These are phyloP conservation scores for Exephanes ischioxanthus DNA, from an alignment of 2,888 invertebrate genomes.

Conservation along the genomic window DNA sequence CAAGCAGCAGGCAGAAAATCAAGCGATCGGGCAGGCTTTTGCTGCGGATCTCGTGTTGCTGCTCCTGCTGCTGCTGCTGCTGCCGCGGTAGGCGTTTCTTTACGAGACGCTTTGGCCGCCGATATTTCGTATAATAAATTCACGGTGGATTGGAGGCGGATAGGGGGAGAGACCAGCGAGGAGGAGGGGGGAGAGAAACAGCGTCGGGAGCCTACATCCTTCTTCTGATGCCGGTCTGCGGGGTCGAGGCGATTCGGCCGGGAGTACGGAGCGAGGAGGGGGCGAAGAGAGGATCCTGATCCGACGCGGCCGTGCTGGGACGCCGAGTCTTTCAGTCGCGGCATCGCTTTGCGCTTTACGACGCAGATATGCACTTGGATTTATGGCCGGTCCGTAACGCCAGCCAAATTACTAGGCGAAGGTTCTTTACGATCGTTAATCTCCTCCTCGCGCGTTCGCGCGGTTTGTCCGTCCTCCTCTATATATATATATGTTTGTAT, in stretches of 20 bases:
- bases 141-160: conserved; percentile 70
- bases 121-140: conserved; percentile 73
- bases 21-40: conserved; percentile 38
- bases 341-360: conserved; percentile 71
- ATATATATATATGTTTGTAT: not conserved
- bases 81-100: conserved; percentile 57
- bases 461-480: conserved; percentile 16
- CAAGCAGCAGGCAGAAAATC: conserved; percentile 52
- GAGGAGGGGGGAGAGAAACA: conserved; percentile 20
- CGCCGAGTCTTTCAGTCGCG: conserved; percentile 55
- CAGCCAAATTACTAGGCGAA: conserved; percentile 74
- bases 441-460: conserved; percentile 59
- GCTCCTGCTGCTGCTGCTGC: conserved; percentile 33
- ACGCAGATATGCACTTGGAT: conserved; percentile 72
- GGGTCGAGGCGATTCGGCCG: conserved; percentile 25
- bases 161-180: conserved; percentile 45
- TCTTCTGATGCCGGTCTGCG: conserved; percentile 16
- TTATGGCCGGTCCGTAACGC: conserved; percentile 73
- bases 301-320: conserved; percentile 32
- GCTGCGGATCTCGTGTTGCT: conserved; percentile 35
- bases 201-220: conserved; percentile 27
- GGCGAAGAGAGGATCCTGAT: conserved; percentile 45
- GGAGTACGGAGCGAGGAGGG: conserved; percentile 15
- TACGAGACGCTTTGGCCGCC: conserved; percentile 66
- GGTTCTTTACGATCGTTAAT: conserved; percentile 75